phyloP scores from a whole-genome alignment of 2,113 vertebrate genomes.

The Dromiciops gliroides region DNA sequence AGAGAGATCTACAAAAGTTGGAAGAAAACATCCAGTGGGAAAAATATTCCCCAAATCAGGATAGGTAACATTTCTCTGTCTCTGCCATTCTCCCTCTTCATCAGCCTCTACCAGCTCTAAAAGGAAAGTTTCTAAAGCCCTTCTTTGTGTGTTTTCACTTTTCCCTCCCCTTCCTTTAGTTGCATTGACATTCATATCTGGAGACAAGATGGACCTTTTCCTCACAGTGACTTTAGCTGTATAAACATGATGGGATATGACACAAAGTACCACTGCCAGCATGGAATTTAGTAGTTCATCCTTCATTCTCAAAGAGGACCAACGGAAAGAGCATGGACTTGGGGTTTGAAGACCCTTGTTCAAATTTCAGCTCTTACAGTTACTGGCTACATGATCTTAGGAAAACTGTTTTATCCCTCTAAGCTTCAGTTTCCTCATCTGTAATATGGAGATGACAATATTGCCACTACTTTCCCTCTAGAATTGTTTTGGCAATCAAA shows the following conservation, averaged over 20 bases:
- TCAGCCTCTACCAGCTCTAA: not conserved
- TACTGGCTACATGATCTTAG: not conserved
- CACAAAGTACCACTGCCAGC: not conserved
- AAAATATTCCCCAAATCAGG: not conserved
- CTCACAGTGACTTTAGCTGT: not conserved
- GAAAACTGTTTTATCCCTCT: not conserved
- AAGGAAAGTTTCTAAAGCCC: not conserved
- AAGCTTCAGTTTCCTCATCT: not conserved
- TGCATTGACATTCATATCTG: conserved; percentile 6
- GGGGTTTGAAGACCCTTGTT: not conserved
- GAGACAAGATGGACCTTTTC: not conserved
- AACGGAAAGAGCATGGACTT: not conserved
- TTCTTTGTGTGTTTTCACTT: not conserved
- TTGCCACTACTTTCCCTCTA: not conserved
- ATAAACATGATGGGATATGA: not conserved
- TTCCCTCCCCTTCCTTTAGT: not conserved
- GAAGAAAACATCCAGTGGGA: conserved; percentile 7
- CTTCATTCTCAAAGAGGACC: not conserved
- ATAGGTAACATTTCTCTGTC: not conserved
- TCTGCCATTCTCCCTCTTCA: not conserved
- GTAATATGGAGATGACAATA: not conserved
- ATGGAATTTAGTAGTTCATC: not conserved
- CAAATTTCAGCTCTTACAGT: not conserved
- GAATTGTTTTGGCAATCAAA: not conserved
- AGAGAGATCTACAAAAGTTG: conserved; percentile 12